Base-by-base conservation (phyloP, 2,797 vertebrate genomes). In the Fundulus diaphanus region DNA sequence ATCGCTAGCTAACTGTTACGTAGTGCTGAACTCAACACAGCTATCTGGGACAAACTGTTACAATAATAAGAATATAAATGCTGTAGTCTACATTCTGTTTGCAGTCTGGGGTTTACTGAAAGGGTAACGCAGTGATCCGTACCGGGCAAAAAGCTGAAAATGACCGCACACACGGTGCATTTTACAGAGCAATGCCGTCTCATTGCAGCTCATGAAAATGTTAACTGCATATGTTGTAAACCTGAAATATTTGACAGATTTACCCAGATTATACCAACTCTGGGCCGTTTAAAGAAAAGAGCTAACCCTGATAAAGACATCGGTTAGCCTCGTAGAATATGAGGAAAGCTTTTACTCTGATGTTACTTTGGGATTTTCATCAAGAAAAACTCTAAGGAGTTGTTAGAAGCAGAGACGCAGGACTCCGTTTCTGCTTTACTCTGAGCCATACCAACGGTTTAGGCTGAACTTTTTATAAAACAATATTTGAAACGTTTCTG, bases 31-130 rank as follows among this genome's bases (percentile, higher is more conserved):
- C 40, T 69, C 77, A 44, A 20, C 68, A 20, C 48, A 65, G 73
- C 40, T 71, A 52, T 18, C 2, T 15, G 70, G 69, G 70, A 49
- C 69, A 51, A 57, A 68, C 0, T 0, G 31, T 68, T 46, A 46
- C 27, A n/a, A 68, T 77, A 61, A 12, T 22, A 61, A 66, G 6
- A 73, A 16, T 46, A 3, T 42, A 7, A 31, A 29, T 78, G 69
- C 76, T 57, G 68, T 68, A 35, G 7, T 77, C 67, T 77, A 56
- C 15, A 54, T 76, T 79, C 18, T 0, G 42, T 82, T 56, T 56
- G 44, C 56, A 18, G 63, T 3, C 52, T 68, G 69, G 35, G 68
- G 20, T 33, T 22, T 73, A 54, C 74, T 61, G 51, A 70, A 56
- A 59, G 67, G 3, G 76, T 69, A 46, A 68, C 44, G 49, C 33